Evolutionary conservation across 2,113 vertebrate species (phyloP).

Genomic region (Irena cyanogastra): DNA sequence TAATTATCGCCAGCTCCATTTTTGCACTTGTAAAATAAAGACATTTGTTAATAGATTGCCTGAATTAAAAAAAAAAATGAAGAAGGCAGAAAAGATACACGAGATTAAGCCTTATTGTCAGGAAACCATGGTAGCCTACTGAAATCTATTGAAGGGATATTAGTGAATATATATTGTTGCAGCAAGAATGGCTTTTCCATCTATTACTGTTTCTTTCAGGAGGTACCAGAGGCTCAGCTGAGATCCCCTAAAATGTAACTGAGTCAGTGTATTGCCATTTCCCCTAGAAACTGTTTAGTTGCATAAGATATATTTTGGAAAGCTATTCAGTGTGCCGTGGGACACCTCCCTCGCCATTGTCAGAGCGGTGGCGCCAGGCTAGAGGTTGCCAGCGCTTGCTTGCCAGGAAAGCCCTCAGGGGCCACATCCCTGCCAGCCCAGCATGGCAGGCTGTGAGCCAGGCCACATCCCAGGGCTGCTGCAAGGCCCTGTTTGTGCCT

Average conservation of each 20-base stretch:
- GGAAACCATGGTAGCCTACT: neutral
- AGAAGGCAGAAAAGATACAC: neutral
- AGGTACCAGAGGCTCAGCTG: neutral
- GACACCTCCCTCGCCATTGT: neutral
- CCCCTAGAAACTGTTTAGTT: neutral
- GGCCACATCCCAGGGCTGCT: accelerated
- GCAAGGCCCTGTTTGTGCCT: neutral
- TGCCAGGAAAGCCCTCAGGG: neutral
- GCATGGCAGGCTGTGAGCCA: neutral
- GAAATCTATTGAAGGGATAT: neutral
- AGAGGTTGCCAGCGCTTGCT: neutral
- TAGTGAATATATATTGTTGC: neutral
- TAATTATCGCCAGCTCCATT: neutral
- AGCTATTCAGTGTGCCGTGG: neutral
- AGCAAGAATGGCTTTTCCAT: neutral
- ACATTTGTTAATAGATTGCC: neutral
- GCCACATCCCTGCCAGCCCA: accelerated
- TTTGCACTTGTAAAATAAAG: neutral
- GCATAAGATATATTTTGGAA: neutral
- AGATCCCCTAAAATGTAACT: neutral
- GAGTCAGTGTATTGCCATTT: neutral
- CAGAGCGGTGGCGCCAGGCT: neutral
- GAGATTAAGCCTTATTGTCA: neutral
- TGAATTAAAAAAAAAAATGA: neutral
- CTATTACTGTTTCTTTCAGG: neutral